phyloP scores from a whole-genome alignment of 1,140 invertebrate species.

The Lysiphlebus fabarum region DNA sequence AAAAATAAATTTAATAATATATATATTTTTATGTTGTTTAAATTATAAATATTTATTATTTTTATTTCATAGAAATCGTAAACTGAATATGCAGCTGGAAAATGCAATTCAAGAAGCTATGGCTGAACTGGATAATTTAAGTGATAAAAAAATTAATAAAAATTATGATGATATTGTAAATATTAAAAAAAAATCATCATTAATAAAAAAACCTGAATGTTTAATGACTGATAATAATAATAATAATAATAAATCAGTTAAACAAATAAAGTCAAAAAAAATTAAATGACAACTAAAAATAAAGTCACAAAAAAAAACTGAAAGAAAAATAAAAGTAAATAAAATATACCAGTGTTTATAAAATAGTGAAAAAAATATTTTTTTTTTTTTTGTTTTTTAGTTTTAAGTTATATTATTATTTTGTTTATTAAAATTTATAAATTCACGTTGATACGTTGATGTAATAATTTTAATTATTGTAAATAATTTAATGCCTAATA shows the following conservation, averaged over 20 bases:
- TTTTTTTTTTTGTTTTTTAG: too few relatives aligned
- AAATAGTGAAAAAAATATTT: too few relatives aligned
- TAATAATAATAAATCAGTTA: too few relatives aligned
- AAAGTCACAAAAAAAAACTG: not conserved
- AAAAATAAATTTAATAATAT: not conserved
- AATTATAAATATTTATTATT: conserved; percentile 16
- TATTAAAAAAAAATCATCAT: conserved; percentile 12
- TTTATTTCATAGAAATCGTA: conserved; percentile 72
- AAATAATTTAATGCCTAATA: conserved; percentile 34
- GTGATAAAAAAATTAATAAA: conserved; percentile 14
- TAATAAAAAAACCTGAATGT: conserved; percentile 2
- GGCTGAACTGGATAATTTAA: conserved; percentile 72
- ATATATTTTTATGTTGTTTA: not conserved
- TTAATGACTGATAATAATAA: not conserved
- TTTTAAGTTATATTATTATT: not conserved
- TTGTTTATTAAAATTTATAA: conserved; percentile 1
- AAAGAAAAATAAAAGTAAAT: not conserved
- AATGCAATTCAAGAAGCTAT: conserved; percentile 88
- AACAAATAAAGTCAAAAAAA: too few relatives aligned
- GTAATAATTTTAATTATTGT: conserved; percentile 23
- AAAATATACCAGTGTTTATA: too few relatives aligned
- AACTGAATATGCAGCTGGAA: conserved; percentile 82
- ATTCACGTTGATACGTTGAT: conserved; percentile 14
- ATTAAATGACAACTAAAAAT: too few relatives aligned
- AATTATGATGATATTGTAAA: conserved; percentile 25